Percentiles rank a stretch among this genome's conserved stretches.
Evolutionary conservation across 2,113 vertebrate species (phyloP).

Genomic region (Pavo muticus): DNA sequence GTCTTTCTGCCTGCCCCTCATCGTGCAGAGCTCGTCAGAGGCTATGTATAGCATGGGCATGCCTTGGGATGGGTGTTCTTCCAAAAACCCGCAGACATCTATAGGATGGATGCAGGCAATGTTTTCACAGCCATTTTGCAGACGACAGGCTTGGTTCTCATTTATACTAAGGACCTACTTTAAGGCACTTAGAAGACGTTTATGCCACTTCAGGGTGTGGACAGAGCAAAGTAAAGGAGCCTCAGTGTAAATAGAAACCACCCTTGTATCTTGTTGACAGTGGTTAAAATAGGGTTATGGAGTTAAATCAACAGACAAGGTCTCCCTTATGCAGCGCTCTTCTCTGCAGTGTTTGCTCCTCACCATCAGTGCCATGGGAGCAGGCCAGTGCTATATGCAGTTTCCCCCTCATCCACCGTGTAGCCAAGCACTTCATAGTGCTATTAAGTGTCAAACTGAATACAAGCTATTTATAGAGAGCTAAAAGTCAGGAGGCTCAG

Average conservation of each 20-base stretch:
- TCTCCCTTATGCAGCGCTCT: slow-evolving; percentile 10
- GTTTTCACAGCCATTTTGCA: slow-evolving; percentile 26
- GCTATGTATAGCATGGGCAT: slow-evolving; percentile 28
- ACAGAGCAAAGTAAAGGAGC: slow-evolving; percentile 21
- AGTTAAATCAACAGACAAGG: slow-evolving; percentile 36
- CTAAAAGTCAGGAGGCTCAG: neutral
- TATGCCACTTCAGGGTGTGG: slow-evolving; percentile 64
- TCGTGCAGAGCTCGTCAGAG: slow-evolving; percentile 2
- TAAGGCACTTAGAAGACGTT: slow-evolving; percentile 58
- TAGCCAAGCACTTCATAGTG: neutral
- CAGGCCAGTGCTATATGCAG: neutral
- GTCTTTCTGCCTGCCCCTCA: neutral
- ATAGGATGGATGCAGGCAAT: neutral
- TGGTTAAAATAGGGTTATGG: slow-evolving; percentile 59
- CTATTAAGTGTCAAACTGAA: neutral
- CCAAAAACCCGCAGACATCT: slow-evolving; percentile 41
- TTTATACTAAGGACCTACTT: slow-evolving; percentile 46
- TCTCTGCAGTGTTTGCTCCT: neutral
- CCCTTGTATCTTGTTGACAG: slow-evolving; percentile 62
- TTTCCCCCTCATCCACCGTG: rapidly evolving
- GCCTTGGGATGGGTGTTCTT: slow-evolving; percentile 20
- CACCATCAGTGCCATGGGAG: neutral
- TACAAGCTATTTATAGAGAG: neutral
- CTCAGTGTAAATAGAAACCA: slow-evolving; percentile 49
- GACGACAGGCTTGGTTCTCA: neutral